Base-by-base conservation (phyloP, 2,888 invertebrate genomes). In the Idaea dimidiata region DNA sequence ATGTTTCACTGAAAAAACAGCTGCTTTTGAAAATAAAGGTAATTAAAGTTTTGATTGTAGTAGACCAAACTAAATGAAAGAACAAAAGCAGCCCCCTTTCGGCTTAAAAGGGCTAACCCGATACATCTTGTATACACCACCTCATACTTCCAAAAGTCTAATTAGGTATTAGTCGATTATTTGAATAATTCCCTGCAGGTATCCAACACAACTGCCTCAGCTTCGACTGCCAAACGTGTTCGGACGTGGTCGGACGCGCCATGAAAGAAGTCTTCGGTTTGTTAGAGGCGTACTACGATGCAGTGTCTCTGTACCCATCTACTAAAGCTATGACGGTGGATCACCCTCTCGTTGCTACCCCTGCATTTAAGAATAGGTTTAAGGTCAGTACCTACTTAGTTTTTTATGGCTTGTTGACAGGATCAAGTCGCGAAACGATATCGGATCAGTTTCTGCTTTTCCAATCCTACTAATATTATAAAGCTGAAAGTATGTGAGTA, bases 261-360 rank as follows among this genome's bases (percentile, higher is more conserved):
- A 89, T 98, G 78, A 94, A 93, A 60, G 96, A 97, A 79, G 94
- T 98, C 8, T 95, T 95, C 78, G 89, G 93, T 58, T 85, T 98
- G 61, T 89, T 98, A 65, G 94, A 95, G 59, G 93, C 96, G 31
- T 89, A 97, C 70, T 96, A 97, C 80, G 91, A 93, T 62, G 97
- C 96, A 0, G 96, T 97, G 80, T 94, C 96, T 4, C 93, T 98
- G 14, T 98, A 97, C 89, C 97, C 98, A 0, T 97, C 97, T 6
- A 95, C 95, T 60, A 95, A 95, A 73, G 96, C 97, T 18, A 96
- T 98, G 89, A 96, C 95, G 0, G 89, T 88, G 6, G 94, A 96
- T 65, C 96, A 96, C 89, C 95, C 96, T 16, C 89, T 95, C 16
- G 95, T 96, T 68, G 94, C 93, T 65, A 94, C 95, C 64, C 82